Evolutionary conservation across 2,888 invertebrate genomes (phyloP), one percentile per base, ranked within the genome.

Genomic region (Heliothis peltigera): DNA sequence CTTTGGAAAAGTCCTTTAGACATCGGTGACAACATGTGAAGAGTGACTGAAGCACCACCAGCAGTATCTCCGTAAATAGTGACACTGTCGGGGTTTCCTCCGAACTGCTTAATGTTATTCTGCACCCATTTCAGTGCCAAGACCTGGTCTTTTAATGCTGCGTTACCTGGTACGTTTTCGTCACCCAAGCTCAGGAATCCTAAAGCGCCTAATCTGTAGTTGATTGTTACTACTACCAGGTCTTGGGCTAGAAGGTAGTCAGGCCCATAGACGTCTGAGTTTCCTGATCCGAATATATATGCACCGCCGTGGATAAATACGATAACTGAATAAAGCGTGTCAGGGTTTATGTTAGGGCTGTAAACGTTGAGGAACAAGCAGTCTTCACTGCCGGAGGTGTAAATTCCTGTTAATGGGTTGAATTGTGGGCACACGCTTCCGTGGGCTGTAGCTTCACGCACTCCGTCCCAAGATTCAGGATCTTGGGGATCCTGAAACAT

Each of bases 151-250:
- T 96, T 96, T n/a, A 96, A 75, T 0, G 95, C 96, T 64, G 95
- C 95, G 81, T 96, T 96, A 4, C 96, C 96, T 0, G 96, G 95
- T 0, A 95, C 95, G 35, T 95, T 95, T 58, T 82, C 78, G 17
- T 95, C 95, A 17, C 87, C 88, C 0, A 95, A 90, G 21, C 95
- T 95, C 0, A 96, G 84, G 76, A 96, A 96, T 2, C 96, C 96
- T 1, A 96, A 76, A 0, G 91, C 91, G 0, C 94, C 96, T 4
- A 93, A 79, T 72, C 96, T 89, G 74, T 96, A 96, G 79, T 96
- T 96, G 0, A 96, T 79, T 0, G 96, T 96, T 0, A 96, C 96
- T n/a, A 96, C 79, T 1, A 96, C 85, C 0, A 96, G 87, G 67
- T 92, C 91, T 78, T 96, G 92, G 6, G 90, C 86, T 12, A 96